Evolutionary conservation across 2,797 vertebrate genomes (phyloP).

Genomic region (Buphagus erythrorhynchus): DNA sequence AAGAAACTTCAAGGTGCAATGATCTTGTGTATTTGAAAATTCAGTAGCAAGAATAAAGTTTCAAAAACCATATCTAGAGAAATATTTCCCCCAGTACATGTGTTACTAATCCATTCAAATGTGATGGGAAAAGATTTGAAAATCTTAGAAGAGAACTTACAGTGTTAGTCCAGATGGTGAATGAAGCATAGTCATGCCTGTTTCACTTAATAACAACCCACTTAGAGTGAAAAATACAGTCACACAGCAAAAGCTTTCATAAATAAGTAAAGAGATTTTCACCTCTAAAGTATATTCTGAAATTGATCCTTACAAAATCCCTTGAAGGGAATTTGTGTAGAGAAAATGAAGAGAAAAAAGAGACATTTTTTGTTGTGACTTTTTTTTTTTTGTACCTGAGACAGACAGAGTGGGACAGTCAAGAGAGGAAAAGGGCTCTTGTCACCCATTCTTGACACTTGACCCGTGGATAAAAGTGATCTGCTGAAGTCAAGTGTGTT

Average conservation of each 20-base stretch:
- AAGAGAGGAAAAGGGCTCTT: background rate
- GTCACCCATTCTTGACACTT: background rate
- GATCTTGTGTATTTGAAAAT: background rate
- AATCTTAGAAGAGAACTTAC: background rate
- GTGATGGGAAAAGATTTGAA: background rate
- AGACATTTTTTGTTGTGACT: background rate
- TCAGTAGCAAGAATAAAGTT: background rate
- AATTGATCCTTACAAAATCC: background rate
- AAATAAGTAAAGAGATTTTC: conserved; percentile 23
- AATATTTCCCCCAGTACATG: background rate
- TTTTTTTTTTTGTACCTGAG: background rate
- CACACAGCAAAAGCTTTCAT: background rate
- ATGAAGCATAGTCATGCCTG: background rate
- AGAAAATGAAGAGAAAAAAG: background rate
- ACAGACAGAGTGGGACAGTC: background rate
- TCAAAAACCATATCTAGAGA: background rate
- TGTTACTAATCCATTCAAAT: background rate
- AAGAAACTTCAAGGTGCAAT: background rate
- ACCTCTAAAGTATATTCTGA: background rate
- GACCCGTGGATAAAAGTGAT: background rate
- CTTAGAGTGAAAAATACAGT: background rate
- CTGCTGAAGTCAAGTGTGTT: background rate
- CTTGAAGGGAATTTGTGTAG: background rate
- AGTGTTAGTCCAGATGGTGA: background rate
- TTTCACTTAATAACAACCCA: background rate